Conservation (phyloP, 2,113 vertebrate species). For the Nesospiza acunhae region DNA sequence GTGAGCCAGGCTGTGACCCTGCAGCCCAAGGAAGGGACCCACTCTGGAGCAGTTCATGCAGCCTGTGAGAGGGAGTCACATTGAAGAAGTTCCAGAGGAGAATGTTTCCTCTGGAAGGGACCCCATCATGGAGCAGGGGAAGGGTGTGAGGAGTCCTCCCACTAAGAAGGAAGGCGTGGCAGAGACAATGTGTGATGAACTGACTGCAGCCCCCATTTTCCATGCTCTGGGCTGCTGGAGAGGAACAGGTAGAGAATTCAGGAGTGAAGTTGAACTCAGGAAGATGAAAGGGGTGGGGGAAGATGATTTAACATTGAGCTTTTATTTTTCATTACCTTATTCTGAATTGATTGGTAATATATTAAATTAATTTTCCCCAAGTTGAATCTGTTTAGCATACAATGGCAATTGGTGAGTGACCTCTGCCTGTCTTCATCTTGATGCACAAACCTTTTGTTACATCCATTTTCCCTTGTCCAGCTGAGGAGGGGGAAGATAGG, state of each 20-base stretch:
- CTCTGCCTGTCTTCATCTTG: background rate
- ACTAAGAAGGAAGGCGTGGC: background rate
- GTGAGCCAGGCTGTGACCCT: background rate
- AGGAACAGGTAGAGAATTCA: background rate
- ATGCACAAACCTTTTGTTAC: background rate
- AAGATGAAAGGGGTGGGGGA: background rate
- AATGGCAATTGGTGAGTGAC: background rate
- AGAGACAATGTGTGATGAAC: accelerated
- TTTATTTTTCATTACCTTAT: background rate
- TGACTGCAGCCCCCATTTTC: background rate
- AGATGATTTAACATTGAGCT: background rate
- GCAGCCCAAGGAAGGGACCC: background rate
- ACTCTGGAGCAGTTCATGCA: background rate
- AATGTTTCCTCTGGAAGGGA: background rate
- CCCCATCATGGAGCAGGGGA: accelerated
- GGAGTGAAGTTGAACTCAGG: background rate
- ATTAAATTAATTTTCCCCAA: background rate
- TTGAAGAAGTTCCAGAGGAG: background rate
- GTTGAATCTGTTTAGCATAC: background rate
- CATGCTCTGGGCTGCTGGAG: background rate
- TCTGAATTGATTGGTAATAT: background rate
- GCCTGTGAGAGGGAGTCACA: background rate
- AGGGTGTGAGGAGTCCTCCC: background rate
- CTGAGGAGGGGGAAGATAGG: background rate
- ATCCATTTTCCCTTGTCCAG: background rate